These are phyloP conservation scores for Pseudomugil tenellus DNA, from an alignment of 2,797 vertebrate genomes.

Conservation along the genomic window DNA sequence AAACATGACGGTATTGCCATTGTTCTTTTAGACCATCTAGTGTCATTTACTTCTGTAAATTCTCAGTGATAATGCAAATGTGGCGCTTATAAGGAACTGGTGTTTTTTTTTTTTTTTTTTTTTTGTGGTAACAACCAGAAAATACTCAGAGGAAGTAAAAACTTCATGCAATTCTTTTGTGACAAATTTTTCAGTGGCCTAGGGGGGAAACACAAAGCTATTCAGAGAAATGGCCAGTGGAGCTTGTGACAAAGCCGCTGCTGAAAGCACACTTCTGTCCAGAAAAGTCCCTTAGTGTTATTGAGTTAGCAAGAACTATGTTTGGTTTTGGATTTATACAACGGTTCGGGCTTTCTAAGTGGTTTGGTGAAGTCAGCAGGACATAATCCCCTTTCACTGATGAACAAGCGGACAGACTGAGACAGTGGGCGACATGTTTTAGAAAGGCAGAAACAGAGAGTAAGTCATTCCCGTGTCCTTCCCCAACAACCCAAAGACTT, in stretches of 20 bases:
- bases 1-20: not conserved
- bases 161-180: conserved; percentile 23
- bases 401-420: conserved; percentile 29
- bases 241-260: conserved; percentile 48
- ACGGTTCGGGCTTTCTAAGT: conserved; percentile 42
- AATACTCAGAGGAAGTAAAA: conserved; percentile 56
- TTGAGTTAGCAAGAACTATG: conserved; percentile 49
- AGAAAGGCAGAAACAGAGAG: conserved; percentile 32
- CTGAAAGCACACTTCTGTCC: conserved; percentile 44
- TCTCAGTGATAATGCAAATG: conserved; percentile 5
- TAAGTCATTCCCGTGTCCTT: conserved; percentile 51
- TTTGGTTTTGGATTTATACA: conserved; percentile 46
- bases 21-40: conserved; percentile 13
- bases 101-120: conserved; percentile 7
- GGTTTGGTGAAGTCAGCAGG: conserved; percentile 52
- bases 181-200: conserved; percentile 35
- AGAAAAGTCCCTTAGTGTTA: conserved; percentile 64
- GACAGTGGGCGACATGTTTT: conserved; percentile 20
- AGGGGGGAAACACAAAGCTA: conserved; percentile 43
- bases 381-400: conserved; percentile 45
- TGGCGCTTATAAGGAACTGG: conserved; percentile 33
- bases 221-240: conserved; percentile 27
- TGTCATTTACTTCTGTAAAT: not conserved
- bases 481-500: conserved; percentile 12
- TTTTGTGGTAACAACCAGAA: conserved; percentile 23